These are phyloP conservation scores for Eulemur mongoz DNA, from an alignment of 2,797 vertebrate species.

Conservation along the genomic window DNA sequence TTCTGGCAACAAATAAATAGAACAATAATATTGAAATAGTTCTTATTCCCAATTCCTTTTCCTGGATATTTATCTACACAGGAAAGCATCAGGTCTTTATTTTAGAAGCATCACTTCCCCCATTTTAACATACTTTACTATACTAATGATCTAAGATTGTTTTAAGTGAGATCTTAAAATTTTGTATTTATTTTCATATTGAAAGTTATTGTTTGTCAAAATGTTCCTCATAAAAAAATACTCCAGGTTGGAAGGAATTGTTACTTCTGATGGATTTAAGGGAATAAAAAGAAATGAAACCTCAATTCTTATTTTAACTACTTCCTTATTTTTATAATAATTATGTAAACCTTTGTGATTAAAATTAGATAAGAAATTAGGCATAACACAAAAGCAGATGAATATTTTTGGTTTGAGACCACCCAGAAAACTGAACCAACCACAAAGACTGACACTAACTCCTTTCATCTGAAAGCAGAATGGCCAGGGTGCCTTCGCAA, in stretches of 20 bases:
- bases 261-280: neutral
- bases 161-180: neutral
- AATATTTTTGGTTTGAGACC: neutral
- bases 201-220: slow-evolving; percentile 11
- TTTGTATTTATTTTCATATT: neutral
- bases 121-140: neutral
- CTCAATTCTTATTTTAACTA: neutral
- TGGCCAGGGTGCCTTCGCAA: neutral
- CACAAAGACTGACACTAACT: neutral
- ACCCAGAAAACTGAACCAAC: neutral
- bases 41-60: neutral
- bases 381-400: neutral
- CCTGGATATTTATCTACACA: neutral
- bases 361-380: neutral
- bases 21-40: neutral
- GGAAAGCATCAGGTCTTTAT: neutral
- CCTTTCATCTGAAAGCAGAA: neutral
- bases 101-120: neutral
- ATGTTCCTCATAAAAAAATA: neutral
- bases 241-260: neutral
- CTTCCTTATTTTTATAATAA: neutral
- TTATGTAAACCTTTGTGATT: neutral
- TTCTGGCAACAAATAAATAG: neutral
- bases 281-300: neutral
- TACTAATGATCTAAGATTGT: neutral